Conservation (phyloP, 1,140 invertebrate genomes). For the Pollicipes pollicipes region DNA sequence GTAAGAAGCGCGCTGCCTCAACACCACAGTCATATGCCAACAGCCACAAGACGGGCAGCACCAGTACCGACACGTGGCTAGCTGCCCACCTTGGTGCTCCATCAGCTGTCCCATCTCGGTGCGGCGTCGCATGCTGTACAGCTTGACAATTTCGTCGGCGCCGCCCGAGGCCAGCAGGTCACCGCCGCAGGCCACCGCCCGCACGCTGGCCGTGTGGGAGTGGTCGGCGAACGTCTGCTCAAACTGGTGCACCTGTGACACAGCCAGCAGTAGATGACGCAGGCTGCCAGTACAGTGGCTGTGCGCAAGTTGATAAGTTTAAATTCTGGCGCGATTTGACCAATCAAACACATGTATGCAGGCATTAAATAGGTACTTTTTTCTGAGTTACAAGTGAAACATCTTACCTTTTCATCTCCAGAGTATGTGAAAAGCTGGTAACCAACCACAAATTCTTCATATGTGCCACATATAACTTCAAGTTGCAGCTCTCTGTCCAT, state of each 20-base stretch:
- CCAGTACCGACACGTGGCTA: background rate
- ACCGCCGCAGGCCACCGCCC: constrained; percentile 45
- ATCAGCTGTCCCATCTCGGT: constrained; percentile 57
- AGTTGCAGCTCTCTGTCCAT: constrained; percentile 4
- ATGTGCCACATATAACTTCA: constrained; percentile 15
- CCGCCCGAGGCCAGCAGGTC: constrained; percentile 67
- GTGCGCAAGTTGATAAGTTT: no score
- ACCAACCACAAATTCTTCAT: constrained; percentile 62
- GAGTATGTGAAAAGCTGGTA: constrained; percentile 34
- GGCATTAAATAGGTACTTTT: no score
- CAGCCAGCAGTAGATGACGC: no score
- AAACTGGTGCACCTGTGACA: constrained; percentile 36
- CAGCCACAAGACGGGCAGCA: background rate
- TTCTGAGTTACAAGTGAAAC: constrained; percentile 9
- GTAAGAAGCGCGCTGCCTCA: background rate
- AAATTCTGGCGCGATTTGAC: no score
- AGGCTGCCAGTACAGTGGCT: no score
- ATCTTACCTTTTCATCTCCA: constrained; percentile 27
- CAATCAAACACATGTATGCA: no score
- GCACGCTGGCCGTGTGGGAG: constrained; percentile 59
- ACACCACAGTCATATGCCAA: background rate
- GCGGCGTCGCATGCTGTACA: constrained; percentile 62
- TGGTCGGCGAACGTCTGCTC: constrained; percentile 67
- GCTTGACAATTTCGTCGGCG: constrained; percentile 69
- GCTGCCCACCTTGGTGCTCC: constrained; percentile 48